Base-by-base conservation (phyloP, 2,113 vertebrate species). In the Lagopus muta region DNA sequence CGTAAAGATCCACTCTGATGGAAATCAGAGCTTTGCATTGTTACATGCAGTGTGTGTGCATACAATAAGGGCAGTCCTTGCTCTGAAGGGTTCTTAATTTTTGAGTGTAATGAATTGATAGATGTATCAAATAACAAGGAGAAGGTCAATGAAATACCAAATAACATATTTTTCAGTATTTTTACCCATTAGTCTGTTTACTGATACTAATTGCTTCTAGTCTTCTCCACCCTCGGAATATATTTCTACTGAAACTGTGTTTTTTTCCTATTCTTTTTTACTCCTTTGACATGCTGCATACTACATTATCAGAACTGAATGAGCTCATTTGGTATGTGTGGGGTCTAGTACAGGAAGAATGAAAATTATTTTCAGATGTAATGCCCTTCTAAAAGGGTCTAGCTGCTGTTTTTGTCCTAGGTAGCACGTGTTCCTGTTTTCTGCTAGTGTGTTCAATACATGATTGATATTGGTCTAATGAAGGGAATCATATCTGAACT, bases 1-100 rank as follows among this genome's bases (percentile, higher is more conserved):
- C 16, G 5, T 95, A 78, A 93, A 94, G 90, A 57, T 84, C 71
- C 92, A 67, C 90, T 96, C 86, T 90, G 28, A 74, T 93, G 96
- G 96, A 96, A 96, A 93, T 71, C 20, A 52, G 82, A 91, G 73
- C 82, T 89, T 92, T 47, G 14, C 74, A 25, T 65, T 76, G 58
- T 85, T 80, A 70, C 11, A 30, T 80, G 30, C 69, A 58, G 60
- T 10, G 34, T 67, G 55, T 71, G 55, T 71, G 34, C 30, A 5
- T 94, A 27, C 38, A 55, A 6, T 86, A 82, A 74, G 14, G 55
- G 38, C 52, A 72, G 11, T 38, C 38, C 25, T 7, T n/a, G 12
- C 34, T 73, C 85, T 47, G 38, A 71, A 69, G 60, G 64, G 57
- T 81, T 81, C 20, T 3, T 67, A 32, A 75, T 90, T 93, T 85